Evolutionary conservation across 92 coral and sea anemone species (phyloP).

Genomic region (Siderastrea radians): DNA sequence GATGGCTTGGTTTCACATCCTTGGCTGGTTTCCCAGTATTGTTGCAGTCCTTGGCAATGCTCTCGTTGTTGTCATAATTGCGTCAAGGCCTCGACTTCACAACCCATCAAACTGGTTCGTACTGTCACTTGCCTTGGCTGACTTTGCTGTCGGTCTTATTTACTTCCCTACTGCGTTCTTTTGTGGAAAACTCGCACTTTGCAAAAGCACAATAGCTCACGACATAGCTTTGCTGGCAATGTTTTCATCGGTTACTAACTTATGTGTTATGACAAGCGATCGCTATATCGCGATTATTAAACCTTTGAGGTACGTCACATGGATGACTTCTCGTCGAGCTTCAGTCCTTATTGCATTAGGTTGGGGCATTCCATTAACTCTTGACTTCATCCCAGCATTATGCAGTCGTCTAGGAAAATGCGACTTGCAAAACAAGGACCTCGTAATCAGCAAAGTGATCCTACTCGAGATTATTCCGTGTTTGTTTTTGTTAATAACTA

Average conservation of each 20-base stretch:
- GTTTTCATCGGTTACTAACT: constrained; percentile 9
- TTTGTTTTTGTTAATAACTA: background rate
- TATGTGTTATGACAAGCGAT: constrained; percentile 26
- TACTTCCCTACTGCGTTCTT: constrained; percentile 10
- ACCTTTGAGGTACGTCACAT: constrained; percentile 13
- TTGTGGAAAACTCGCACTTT: background rate
- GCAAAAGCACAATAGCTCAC: background rate
- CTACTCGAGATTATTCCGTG: constrained; percentile 34
- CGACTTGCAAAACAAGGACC: background rate
- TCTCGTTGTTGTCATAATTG: constrained; percentile 5
- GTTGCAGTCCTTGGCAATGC: constrained; percentile 36
- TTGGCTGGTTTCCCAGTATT: constrained; percentile 29
- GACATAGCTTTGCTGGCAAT: constrained; percentile 6
- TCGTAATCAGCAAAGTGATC: background rate
- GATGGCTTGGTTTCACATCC: constrained; percentile 32
- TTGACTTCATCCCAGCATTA: constrained; percentile 13
- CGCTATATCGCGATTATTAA: constrained; percentile 22
- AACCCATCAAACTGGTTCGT: constrained; percentile 22
- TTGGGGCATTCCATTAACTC: constrained; percentile 1
- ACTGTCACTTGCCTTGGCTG: constrained; percentile 31
- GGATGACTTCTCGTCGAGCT: constrained; percentile 16
- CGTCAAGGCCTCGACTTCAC: constrained; percentile 5
- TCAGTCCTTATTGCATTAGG: background rate
- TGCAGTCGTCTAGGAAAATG: constrained; percentile 14
- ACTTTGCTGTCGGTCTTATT: constrained; percentile 6